Evolutionary conservation across 64 coral and sea anemone species (phyloP).

Genomic region (Acropora yongei): DNA sequence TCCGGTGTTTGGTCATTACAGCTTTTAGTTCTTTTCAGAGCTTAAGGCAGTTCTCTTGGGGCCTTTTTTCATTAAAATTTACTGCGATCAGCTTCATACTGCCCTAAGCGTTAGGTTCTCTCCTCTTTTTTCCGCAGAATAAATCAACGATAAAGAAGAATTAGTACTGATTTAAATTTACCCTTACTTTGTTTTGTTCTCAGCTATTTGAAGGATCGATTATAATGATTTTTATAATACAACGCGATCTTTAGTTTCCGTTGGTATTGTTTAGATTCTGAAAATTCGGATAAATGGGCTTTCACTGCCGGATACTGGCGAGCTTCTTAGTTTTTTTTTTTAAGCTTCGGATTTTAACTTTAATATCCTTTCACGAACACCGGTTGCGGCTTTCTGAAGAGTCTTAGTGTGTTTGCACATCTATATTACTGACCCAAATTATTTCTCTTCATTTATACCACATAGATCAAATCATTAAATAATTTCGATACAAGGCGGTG

Average conservation of each 20-base stretch:
- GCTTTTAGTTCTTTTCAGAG: not conserved
- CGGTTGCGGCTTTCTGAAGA: too few relatives aligned
- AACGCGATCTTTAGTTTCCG: not conserved
- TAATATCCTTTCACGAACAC: not conserved
- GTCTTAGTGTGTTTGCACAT: too few relatives aligned
- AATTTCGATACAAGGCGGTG: too few relatives aligned
- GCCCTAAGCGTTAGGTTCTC: too few relatives aligned
- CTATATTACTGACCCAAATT: too few relatives aligned
- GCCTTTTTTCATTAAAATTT: not conserved
- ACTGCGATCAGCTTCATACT: not conserved
- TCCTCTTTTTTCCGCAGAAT: not conserved
- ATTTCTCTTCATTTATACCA: too few relatives aligned
- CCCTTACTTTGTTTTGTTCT: not conserved
- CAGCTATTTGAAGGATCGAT: too few relatives aligned
- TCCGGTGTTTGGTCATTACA: slow-evolving; percentile 26
- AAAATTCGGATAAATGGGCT: slow-evolving; percentile 1
- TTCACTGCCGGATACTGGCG: slow-evolving; percentile 24
- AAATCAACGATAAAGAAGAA: not conserved
- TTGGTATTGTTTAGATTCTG: not conserved
- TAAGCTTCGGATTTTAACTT: slow-evolving; percentile 1
- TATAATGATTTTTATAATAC: not conserved
- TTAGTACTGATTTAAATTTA: not conserved
- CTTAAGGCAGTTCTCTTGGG: not conserved
- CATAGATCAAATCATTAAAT: too few relatives aligned
- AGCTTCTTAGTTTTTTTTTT: not conserved